Base-by-base conservation (phyloP, 2,888 invertebrate species). In the Lomographa bimaculata region DNA sequence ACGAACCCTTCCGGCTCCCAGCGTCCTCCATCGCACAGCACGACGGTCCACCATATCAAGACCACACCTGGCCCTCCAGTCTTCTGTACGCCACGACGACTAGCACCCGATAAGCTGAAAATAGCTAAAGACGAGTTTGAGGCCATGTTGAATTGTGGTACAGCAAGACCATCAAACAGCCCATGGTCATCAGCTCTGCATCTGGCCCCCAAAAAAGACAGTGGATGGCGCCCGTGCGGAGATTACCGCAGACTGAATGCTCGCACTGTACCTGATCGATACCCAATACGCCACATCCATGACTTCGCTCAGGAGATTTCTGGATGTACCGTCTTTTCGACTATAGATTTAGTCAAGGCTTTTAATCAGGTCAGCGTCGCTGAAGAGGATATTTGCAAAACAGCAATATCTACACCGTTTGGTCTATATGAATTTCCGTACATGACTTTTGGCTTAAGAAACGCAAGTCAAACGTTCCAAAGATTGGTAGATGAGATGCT, bases 61-160 rank as follows among this genome's bases (percentile, higher is more conserved):
- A 71, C 59, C 2, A 60, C 57, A 4, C 50, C 56, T 29, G 60
- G 63, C 1, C 64, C 62, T 0, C 62, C 64, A 0, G 53, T 60
- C 0, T 44, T 45, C 1, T 49, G 48, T 18, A 19, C 40, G 5
- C 66, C 71, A 1, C 56, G 68, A 1, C 54, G 67, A 0, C 34
- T 71, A 1, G 63, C 60, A 2, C 69, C 68, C 0, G 60, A 65
- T 7, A 50, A 51, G 12, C 32, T 65, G 0, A 49, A 50, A 12
- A 57, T 60, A 1, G 68, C 70, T 0, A 53, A 60, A 17, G 6
- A 34, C 1, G 65, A 71, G 11, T 70, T 73, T 20, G 44, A 67
- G 1, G 38, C 17, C 0, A 66, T 70, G 65, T 12, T 63, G 12
- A 9, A 9, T 0, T 39, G 14, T 26, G 60, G 59, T 9, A 58